Percentiles rank a stretch among this genome's conserved stretches.
Conservation (phyloP, 2,888 invertebrate species). For the Aspidapion aeneum region DNA sequence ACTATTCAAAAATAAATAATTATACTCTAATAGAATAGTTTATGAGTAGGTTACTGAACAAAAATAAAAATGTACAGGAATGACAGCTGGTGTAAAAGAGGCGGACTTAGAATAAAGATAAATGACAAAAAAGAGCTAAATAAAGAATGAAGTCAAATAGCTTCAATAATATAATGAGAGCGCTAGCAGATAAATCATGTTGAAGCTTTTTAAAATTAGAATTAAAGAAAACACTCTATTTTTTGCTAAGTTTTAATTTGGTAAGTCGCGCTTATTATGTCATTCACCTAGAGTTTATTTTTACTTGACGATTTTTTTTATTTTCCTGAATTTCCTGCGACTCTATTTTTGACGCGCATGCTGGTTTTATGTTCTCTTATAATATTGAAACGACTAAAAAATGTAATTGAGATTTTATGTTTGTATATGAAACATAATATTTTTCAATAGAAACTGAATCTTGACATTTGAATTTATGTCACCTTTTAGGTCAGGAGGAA, state of each 20-base stretch:
- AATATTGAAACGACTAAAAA: background rate
- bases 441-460: too few species aligned
- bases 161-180: too few species aligned
- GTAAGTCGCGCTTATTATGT: conserved; percentile 27
- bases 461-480: too few species aligned
- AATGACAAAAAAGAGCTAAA: too few species aligned
- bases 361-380: background rate
- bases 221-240: background rate
- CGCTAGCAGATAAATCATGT: conserved; percentile 14
- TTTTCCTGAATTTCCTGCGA: background rate
- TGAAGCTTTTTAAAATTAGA: background rate
- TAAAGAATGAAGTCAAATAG: too few species aligned
- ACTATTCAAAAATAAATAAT: too few species aligned
- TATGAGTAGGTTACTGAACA: too few species aligned
- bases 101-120: too few species aligned
- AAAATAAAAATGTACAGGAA: too few species aligned
- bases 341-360: background rate
- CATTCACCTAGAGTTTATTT: conserved; percentile 34
- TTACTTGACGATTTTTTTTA: conserved; percentile 5
- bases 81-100: too few species aligned
- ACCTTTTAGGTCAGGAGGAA: too few species aligned
- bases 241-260: background rate
- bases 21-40: too few species aligned
- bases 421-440: background rate
- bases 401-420: background rate